phyloP scores from a whole-genome alignment of 2,888 invertebrate genomes.

The Coleophora deauratella region DNA sequence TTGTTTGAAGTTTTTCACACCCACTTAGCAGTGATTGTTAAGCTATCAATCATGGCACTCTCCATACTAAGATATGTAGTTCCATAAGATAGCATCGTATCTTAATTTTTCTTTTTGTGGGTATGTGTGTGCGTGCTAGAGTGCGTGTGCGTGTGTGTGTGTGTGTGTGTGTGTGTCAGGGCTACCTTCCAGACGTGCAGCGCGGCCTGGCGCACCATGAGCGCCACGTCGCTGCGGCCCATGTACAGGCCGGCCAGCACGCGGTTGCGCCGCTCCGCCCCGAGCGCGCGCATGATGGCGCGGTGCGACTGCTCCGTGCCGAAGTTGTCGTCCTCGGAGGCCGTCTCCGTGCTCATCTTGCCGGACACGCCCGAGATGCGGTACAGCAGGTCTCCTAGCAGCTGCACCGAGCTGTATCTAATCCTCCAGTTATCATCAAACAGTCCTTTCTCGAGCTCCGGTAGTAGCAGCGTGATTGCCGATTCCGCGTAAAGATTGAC shows the following conservation, averaged over 20 bases:
- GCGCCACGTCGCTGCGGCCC: slow-evolving; percentile 96
- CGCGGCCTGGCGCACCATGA: slow-evolving; percentile 97
- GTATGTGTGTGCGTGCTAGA: too few species aligned
- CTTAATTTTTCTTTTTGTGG: too few species aligned
- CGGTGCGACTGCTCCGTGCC: slow-evolving; percentile 97
- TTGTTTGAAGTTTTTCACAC: too few species aligned
- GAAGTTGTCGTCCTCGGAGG: slow-evolving; percentile 98
- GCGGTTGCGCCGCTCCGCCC: slow-evolving; percentile 91
- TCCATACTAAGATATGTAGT: too few species aligned
- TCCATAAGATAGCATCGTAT: too few species aligned
- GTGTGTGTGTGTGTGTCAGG: background rate
- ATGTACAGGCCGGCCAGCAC: slow-evolving; percentile 97
- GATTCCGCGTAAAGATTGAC: slow-evolving; percentile 97
- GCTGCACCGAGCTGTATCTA: slow-evolving; percentile 93
- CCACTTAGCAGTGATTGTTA: too few species aligned
- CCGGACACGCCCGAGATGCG: slow-evolving; percentile 98
- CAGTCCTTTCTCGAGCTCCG: slow-evolving; percentile 93
- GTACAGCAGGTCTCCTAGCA: slow-evolving; percentile 96
- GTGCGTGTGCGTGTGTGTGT: background rate
- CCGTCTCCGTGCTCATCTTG: slow-evolving; percentile 99
- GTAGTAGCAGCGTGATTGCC: slow-evolving; percentile 92
- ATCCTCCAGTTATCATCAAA: slow-evolving; percentile 99
- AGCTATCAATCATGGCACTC: too few species aligned
- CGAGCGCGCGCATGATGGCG: slow-evolving; percentile 91
- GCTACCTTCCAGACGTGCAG: slow-evolving; percentile 97